Percentiles rank a stretch among this genome's conserved stretches.
phyloP scores from a whole-genome alignment of 2,888 invertebrate genomes.

The Nephrotoma guestfalica region DNA sequence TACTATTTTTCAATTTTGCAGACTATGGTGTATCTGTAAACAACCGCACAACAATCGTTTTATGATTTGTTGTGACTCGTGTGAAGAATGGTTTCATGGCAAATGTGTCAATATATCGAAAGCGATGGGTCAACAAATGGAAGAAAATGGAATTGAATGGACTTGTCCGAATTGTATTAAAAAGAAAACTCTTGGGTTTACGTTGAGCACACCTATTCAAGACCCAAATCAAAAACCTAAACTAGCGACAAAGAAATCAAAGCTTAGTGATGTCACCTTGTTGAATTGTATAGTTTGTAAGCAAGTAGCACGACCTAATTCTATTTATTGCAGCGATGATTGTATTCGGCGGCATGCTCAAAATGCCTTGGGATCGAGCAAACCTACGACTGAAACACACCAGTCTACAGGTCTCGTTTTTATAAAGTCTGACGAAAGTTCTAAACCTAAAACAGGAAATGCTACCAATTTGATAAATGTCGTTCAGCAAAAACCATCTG shows the following conservation, averaged over 20 bases:
- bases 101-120: conserved; percentile 89
- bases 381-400: conserved; percentile 14
- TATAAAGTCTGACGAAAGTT: not conserved
- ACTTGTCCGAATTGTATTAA: conserved; percentile 71
- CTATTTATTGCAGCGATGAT: conserved; percentile 78
- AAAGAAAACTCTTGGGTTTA: conserved; percentile 26
- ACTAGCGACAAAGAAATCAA: not conserved
- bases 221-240: not conserved
- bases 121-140: conserved; percentile 84
- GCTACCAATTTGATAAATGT: not conserved
- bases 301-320: conserved; percentile 57
- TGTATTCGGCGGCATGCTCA: conserved; percentile 78
- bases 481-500: not conserved
- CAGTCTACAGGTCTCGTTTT: not conserved
- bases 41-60: conserved; percentile 92
- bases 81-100: conserved; percentile 98
- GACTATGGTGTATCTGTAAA: conserved; percentile 89
- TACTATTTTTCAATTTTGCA: conserved; percentile 18
- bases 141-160: conserved; percentile 77
- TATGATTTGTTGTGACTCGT: conserved; percentile 94
- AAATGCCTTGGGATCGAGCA: conserved; percentile 37
- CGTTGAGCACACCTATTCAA: not conserved
- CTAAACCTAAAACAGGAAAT: conserved; percentile 10
- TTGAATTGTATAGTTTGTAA: conserved; percentile 60
- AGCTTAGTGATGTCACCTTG: not conserved